These are phyloP conservation scores for Cuculus canorus DNA, from an alignment of 2,797 vertebrate species.

Conservation along the genomic window DNA sequence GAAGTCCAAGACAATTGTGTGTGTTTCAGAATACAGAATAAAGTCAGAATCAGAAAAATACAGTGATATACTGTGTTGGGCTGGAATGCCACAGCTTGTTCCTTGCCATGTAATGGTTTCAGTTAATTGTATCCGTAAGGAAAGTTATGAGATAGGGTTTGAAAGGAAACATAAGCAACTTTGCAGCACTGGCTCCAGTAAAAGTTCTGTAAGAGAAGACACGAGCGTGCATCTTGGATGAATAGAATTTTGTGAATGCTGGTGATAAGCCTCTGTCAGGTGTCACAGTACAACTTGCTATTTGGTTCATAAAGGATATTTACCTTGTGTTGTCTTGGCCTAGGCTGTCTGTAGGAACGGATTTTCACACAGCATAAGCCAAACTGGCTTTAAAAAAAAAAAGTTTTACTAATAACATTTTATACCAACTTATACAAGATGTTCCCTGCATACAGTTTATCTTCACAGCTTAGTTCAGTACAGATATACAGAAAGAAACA, in stretches of 20 bases:
- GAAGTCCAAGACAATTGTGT: not conserved
- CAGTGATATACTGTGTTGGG: not conserved
- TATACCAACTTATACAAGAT: not conserved
- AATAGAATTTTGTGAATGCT: not conserved
- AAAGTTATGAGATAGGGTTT: fast-evolving
- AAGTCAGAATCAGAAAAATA: not conserved
- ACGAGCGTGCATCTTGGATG: fast-evolving
- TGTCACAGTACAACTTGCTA: not conserved
- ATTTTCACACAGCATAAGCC: not conserved
- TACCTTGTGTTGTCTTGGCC: not conserved
- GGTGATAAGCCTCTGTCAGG: not conserved
- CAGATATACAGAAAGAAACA: not conserved
- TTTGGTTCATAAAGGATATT: not conserved
- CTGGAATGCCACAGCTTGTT: not conserved
- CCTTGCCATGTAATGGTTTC: not conserved
- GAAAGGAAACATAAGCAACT: not conserved
- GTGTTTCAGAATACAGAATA: not conserved
- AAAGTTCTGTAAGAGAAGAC: fast-evolving
- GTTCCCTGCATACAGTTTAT: not conserved
- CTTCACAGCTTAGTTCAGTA: not conserved
- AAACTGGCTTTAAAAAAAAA: not conserved
- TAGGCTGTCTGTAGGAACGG: not conserved
- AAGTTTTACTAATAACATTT: not conserved
- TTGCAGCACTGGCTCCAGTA: not conserved
- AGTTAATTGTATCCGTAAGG: not conserved